Evolutionary conservation across 2,888 invertebrate species (phyloP), one percentile per base, ranked within the genome.

Genomic region (Acleris sparsana): DNA sequence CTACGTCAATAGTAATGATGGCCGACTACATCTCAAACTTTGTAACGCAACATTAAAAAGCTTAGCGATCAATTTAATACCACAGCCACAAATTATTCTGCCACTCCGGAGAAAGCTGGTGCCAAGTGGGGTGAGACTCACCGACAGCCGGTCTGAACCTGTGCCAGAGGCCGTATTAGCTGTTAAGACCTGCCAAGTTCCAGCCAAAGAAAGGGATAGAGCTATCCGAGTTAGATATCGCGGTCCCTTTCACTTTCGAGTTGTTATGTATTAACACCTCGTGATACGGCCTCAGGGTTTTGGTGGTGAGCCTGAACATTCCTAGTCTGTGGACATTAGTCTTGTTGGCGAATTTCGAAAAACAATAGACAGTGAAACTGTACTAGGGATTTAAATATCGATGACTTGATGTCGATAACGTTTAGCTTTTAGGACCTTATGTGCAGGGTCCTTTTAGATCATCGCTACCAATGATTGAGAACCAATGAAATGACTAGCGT

Each of bases 71-170:
- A 55, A 66, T 66, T 62, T 66, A 13, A 57, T 57, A 66, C 51
- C 46, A 17, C 46, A 17, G 53, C 29, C 58, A 85, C 85, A 87
- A 85, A 87, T 86, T 84, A 88, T 85, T 82, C 76, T 80, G 78
- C 80, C 82, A 83, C 81, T 83, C 78, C 75, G 76, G 73, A 46
- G 79, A 84, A 83, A 87, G 84, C 87, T 86, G 80, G 88, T 92
- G 91, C 90, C 92, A 90, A 91, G 82, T 85, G 81, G 84, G 84
- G 78, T 90, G 89, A 89, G 85, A 81, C 78, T 79, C 78, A 75
- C 81, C 78, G 88, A 86, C 89, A 91, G 89, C 89, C 88, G 91
- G 70, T 67, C 72, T 76, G 77, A 74, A 73, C 71, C 73, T 74
- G 83, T 90, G 91, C 91, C 91, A 91, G 88, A 78, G 83, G 86